Conservation (phyloP, 2,797 vertebrate species). For the Phrynocephalus forsythii region DNA sequence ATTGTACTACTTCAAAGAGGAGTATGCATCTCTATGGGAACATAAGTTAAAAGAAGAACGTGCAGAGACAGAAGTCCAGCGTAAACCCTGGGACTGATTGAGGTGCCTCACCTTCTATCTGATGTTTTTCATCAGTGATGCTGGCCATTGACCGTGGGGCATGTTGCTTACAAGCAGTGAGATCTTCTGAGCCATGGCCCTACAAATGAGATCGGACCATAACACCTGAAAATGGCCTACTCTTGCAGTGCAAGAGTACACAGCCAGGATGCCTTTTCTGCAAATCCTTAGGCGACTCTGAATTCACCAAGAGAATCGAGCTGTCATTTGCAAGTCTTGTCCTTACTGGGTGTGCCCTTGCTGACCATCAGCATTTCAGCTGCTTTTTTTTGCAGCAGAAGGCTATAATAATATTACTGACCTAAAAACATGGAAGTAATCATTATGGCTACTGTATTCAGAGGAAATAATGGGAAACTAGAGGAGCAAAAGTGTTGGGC, state of each 20-base stretch:
- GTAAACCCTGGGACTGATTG: no score
- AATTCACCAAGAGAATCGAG: background rate
- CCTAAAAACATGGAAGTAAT: background rate
- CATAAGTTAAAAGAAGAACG: background rate
- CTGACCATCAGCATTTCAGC: background rate
- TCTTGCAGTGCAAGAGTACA: background rate
- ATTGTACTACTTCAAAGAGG: background rate
- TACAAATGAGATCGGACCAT: background rate
- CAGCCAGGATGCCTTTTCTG: conserved; percentile 9
- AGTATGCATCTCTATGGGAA: background rate
- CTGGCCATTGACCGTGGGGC: background rate
- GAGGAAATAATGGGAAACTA: background rate
- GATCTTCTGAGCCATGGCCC: background rate
- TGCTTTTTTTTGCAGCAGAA: background rate
- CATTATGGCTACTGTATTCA: background rate
- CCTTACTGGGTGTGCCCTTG: background rate
- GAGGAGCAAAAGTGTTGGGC: background rate
- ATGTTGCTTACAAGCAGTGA: background rate
- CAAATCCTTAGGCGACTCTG: background rate
- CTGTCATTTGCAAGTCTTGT: background rate
- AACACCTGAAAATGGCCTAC: background rate
- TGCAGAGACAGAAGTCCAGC: background rate
- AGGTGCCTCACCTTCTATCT: background rate
- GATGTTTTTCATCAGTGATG: background rate
- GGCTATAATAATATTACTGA: background rate